phyloP scores from a whole-genome alignment of 2,113 vertebrate species.

The Axis porcinus region DNA sequence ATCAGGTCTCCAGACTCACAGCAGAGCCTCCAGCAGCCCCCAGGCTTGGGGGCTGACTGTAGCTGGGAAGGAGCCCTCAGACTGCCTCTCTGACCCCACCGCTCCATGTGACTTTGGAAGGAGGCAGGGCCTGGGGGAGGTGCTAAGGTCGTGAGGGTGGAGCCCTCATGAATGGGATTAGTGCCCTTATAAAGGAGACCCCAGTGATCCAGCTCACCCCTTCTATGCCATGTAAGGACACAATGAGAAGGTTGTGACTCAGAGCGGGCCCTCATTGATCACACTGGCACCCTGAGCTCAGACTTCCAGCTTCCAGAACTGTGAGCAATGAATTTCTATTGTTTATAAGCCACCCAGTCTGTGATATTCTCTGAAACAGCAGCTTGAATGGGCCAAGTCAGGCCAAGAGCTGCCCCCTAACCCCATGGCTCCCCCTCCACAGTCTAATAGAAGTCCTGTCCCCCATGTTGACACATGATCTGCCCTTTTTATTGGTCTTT shows the following conservation, averaged over 20 bases:
- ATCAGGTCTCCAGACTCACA: neutral
- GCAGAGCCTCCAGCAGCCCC: neutral
- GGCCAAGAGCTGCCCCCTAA: neutral
- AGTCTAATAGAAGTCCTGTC: neutral
- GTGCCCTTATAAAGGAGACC: neutral
- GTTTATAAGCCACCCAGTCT: neutral
- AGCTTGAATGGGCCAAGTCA: neutral
- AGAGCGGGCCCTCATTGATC: neutral
- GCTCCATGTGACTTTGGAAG: neutral
- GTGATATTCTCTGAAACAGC: neutral
- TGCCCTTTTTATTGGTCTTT: neutral
- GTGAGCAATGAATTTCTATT: neutral
- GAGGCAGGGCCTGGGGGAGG: neutral
- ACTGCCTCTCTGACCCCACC: neutral
- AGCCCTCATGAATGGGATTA: neutral
- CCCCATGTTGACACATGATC: fast-evolving
- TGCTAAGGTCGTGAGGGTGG: neutral
- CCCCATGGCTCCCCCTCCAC: fast-evolving
- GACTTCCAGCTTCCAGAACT: neutral
- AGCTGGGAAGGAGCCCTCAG: neutral
- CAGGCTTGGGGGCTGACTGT: neutral
- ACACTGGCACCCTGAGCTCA: neutral
- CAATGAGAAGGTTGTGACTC: neutral
- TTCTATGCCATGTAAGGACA: neutral
- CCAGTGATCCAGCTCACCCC: neutral